Conservation (phyloP, 2,113 vertebrate genomes). For the Nothocercus nigrocapillus region DNA sequence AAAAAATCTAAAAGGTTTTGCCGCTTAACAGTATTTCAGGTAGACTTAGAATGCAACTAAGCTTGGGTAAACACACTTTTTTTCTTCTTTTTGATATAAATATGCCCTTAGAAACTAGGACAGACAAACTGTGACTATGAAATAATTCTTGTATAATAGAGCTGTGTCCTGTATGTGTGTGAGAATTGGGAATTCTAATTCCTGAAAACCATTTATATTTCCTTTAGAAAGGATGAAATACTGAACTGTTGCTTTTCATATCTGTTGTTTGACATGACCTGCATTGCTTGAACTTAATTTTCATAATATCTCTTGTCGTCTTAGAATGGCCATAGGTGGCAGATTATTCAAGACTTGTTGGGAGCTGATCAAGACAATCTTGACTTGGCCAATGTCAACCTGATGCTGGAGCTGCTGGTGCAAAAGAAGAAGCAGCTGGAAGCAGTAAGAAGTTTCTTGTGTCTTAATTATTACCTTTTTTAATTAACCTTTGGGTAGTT, state of each 20-base stretch:
- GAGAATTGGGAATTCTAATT: background rate
- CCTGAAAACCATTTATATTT: background rate
- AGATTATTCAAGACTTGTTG: slow-evolving; percentile 94
- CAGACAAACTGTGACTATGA: slow-evolving; percentile 4
- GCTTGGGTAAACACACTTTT: background rate
- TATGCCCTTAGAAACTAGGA: background rate
- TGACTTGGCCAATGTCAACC: slow-evolving; percentile 96
- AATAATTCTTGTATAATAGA: slow-evolving; percentile 4
- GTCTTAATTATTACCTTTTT: background rate
- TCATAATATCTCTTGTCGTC: background rate
- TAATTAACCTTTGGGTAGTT: background rate
- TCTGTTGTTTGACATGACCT: background rate
- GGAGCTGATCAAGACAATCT: slow-evolving; percentile 96
- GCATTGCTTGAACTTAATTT: background rate
- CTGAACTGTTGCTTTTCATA: background rate
- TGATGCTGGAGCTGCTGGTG: slow-evolving; percentile 94
- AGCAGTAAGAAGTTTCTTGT: slow-evolving; percentile 82
- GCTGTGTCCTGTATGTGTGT: background rate
- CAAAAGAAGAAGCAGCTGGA: slow-evolving; percentile 99
- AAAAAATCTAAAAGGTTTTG: background rate
- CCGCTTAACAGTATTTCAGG: background rate
- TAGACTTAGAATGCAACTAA: background rate
- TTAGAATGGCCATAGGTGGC: slow-evolving; percentile 96
- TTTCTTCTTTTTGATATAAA: background rate
- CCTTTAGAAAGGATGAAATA: background rate